These are phyloP conservation scores for Loriculus beryllinus DNA, from an alignment of 2,797 vertebrate species.

Conservation along the genomic window DNA sequence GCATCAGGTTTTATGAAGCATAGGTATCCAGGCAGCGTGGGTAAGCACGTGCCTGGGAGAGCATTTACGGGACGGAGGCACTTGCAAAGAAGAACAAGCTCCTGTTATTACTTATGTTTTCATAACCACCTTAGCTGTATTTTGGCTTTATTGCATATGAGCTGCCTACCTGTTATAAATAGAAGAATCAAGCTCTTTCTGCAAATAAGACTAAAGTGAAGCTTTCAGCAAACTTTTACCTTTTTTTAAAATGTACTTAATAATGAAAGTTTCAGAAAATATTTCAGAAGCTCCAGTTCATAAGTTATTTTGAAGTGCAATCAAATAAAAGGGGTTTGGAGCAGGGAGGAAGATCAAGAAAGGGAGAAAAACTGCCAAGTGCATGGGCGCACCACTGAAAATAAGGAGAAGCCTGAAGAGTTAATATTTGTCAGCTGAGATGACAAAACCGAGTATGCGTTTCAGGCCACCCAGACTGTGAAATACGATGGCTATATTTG, in stretches of 20 bases:
- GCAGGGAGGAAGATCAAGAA: background rate
- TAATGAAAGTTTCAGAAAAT: background rate
- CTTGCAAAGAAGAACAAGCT: slow-evolving; percentile 36
- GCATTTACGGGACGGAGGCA: slow-evolving; percentile 17
- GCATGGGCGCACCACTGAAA: background rate
- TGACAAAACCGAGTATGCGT: background rate
- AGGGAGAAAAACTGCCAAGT: background rate
- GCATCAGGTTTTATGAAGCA: slow-evolving; percentile 37
- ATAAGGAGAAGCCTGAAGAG: background rate
- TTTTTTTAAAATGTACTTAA: background rate
- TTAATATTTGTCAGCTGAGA: background rate
- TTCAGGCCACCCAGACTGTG: background rate
- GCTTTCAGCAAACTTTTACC: background rate
- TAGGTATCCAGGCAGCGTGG: background rate
- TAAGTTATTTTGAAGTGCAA: background rate
- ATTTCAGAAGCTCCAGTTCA: background rate
- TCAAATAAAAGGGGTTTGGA: background rate
- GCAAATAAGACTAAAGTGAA: background rate
- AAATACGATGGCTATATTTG: background rate
- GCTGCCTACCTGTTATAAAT: background rate
- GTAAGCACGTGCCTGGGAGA: background rate
- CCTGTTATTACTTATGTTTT: background rate
- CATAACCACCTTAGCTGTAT: slow-evolving; percentile 13
- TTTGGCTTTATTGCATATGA: background rate
- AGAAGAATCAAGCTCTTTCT: background rate